These are phyloP conservation scores for Brachionus manjavacas DNA, from an alignment of 1,140 invertebrate genomes.

Conservation along the genomic window DNA sequence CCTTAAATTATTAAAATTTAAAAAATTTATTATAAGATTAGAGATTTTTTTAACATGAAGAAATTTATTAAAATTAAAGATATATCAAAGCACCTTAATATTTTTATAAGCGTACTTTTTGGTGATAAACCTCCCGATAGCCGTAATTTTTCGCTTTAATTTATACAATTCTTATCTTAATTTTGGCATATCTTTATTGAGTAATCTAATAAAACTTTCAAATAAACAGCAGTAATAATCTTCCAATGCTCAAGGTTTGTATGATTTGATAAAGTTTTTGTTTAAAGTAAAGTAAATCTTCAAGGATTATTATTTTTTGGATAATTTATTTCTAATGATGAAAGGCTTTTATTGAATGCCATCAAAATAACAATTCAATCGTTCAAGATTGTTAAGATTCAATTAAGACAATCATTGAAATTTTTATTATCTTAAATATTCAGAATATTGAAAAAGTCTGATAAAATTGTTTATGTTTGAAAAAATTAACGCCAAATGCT, in stretches of 20 bases:
- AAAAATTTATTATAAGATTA: no score
- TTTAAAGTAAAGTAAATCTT: not conserved
- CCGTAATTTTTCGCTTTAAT: not conserved
- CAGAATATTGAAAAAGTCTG: not conserved
- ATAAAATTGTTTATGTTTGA: not conserved
- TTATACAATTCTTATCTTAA: not conserved
- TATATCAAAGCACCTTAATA: no score
- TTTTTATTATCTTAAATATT: conserved; percentile 4
- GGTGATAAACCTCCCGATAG: not conserved
- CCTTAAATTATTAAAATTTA: no score
- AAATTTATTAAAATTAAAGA: no score
- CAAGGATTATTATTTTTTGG: not conserved
- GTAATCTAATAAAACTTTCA: not conserved
- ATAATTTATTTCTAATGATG: not conserved
- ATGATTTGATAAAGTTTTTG: not conserved
- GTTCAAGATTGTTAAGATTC: not conserved
- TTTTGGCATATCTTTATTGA: not conserved
- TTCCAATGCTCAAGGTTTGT: not conserved
- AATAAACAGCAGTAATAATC: not conserved
- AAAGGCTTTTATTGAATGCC: not conserved
- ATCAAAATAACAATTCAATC: not conserved
- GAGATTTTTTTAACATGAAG: no score
- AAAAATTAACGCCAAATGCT: not conserved
- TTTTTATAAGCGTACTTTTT: no score
- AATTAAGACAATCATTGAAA: conserved; percentile 7